Base-by-base conservation (phyloP, 2,888 invertebrate genomes). In the Myathropa florea region DNA sequence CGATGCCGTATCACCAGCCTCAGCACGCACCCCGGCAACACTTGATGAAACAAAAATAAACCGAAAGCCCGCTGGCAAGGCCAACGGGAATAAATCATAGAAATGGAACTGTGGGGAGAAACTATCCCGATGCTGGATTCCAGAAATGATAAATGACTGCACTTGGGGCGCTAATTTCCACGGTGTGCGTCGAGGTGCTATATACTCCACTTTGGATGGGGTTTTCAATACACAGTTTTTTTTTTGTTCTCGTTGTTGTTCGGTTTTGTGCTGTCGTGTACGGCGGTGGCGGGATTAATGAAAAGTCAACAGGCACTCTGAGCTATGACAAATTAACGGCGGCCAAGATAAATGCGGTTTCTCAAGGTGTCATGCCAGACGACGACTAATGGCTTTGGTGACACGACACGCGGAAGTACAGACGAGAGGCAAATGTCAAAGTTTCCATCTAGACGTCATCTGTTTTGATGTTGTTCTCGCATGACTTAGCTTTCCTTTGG, bases 121-220 rank as follows among this genome's bases (percentile, higher is more conserved):
- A 73, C 83, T 83, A 78, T 75, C 71, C 70, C 86, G 81, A 82
- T 83, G 73, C 78, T 78, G 83, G 86, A 86, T 86, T 86, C 86
- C 71, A 78, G 71, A 86, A 75, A 86, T 86, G 86, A 86, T 86
- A 86, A 86, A 86, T 86, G 86, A 79, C 83, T 86, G 83, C 86
- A 86, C 86, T 86, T 79, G 86, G 71, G 83, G 83, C 79, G 86
- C 86, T 86, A 86, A 86, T 86, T 86, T 86, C 73, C 61, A 75
- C 68, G 75, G 72, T 79, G 57, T 57, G 57, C 46, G 70, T 73
- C 73, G 78, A 86, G 73, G 78, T 86, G 83, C 86, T 78, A 78
- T 39, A 71, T 64, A 33, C 64, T 53, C 71, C 63, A 24, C 70
- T 79, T 12, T 39, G 14, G 39, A 46, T 65, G 39, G 26, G 65